Base-by-base conservation (phyloP, 2,888 invertebrate genomes). In the Deroplatys truncata region DNA sequence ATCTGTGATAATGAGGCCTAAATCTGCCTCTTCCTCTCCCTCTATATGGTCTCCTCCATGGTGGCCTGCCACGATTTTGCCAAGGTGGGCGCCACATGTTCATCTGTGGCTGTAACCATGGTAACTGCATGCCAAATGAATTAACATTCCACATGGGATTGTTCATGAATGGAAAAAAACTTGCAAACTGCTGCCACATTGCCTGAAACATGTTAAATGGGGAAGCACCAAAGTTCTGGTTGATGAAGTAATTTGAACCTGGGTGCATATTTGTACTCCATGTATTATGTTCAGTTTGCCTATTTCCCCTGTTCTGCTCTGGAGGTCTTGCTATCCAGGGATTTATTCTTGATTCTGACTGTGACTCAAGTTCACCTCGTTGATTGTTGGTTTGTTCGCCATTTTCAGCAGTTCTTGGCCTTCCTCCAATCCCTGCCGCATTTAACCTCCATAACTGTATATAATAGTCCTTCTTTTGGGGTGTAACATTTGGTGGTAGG, bases 381-480 rank as follows among this genome's bases (percentile, higher is more conserved):
- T n/a, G 28, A 28, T 2, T 15, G 72, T 25, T 35, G 35, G 28
- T 82, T 29, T 16, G 29, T 20, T 72, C 16, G 16, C 15, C 25
- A 28, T 49, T 13, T 28, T n/a, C 25, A 20, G 82, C n/a, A 35
- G 16, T 56, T 35, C 2, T 82, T 43, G 43, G 86, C 29, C 49
- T 86, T 28, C 87, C 89, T 31, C 89, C 89, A 43, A 84, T 29
- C 15, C 89, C 89, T 72, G 72, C 86, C 84, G 85, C 86, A 25
- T 83, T 89, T 29, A 87, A 28, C 29, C 82, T 28, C 83, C 84
- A 84, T 20, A 35, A 82, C n/a, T 87, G 87, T 16, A 89, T 87
- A 56, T 89, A 89, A 56, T 89, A 89, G 84, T 89, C 86, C 49
- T 89, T 43, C 28, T 89, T 86, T 31, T 89, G 86, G 25, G 89